Evolutionary conservation across 2,888 invertebrate genomes (phyloP), one percentile per base, ranked within the genome.

Genomic region (Apamea anceps): DNA sequence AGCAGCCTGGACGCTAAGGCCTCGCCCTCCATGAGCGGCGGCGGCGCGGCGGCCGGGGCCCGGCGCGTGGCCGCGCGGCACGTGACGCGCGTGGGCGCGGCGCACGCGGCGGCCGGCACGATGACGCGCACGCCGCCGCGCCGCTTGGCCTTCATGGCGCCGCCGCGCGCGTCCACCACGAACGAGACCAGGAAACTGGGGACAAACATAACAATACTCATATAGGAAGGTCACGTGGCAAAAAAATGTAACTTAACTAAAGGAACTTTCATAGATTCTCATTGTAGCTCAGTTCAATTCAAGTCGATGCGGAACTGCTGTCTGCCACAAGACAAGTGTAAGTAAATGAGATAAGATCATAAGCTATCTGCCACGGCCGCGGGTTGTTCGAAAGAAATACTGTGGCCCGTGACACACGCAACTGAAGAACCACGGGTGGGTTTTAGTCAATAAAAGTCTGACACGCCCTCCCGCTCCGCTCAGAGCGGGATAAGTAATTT

Each of bases 151-250:
- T 99, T 98, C 99, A 99, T 99, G 37, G 99, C 99, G 13, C 99
- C 99, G 37, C 99, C 99, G 28, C 99, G 98, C 0, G 99, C 99
- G 94, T 99, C 99, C 90, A 99, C 99, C 97, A 99, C 98, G 97
- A 99, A 99, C 89, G 99, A 99, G 91, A 99, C 99, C 96, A 99
- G 97, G 97, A 99, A 99, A 92, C 96, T 97, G 89, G 12, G 54
- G 5, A 65, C 10, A 51, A 28, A 60, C 57, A 13, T 60, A 13
- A 10, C 25, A 57, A 10, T 57, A 13, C 0, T 21, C 0, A 25
- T 21, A 21, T 15, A 8, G 25, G 13, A 8, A 5, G 25, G 8
- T 25, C 21, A 8, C 8, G 8, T 51, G 32, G 0, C 4, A 51
- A 21, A 70, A 32, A 28, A 48, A 6, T 0, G 0, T 28, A 0